Evolutionary conservation across 2,888 invertebrate genomes (phyloP), one percentile per base, ranked within the genome.

Genomic region (Prosopocoilus inquinatus): DNA sequence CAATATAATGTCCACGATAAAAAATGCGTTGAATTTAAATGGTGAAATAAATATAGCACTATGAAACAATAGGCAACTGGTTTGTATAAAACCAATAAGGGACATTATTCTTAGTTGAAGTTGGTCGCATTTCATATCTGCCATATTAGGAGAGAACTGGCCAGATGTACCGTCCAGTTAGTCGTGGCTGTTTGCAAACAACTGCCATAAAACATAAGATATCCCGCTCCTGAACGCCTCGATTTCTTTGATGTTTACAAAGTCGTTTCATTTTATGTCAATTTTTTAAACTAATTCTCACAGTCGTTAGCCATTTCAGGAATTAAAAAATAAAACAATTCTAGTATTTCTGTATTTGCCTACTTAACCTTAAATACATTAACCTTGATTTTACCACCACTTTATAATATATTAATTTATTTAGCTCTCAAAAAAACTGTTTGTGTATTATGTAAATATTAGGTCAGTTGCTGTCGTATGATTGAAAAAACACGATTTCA

Each of bases 101-200:
- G 59, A 59, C 62, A 57, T 65, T 63, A 65, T 62, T 63, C 63
- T 64, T 63, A 62, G 61, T 47, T 56, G 62, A 58, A 59, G 58
- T 57, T 59, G 59, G 59, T 60, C 60, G 65, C 67, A 67, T 66
- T 68, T 71, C 70, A 70, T 68, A 69, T 66, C 68, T 63, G 59
- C 70, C 69, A 61, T 71, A 70, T 69, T 69, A 68, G 68, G 69
- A 68, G 57, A 55, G 62, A 60, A 60, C 59, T 61, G 53, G 59
- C 66, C 67, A 70, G 69, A 69, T 69, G 69, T 66, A 63, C 66
- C 59, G 60, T 60, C 61, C 57, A 56, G 60, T 58, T 61, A 61
- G 50, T 52, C 58, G 58, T 61, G 58, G 60, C 53, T 58, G 56
- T 58, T 58, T 46, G 53, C 28, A 48, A 58, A 58, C 60, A 56